phyloP scores from a whole-genome alignment of 2,113 vertebrate species.

The Progne subis region DNA sequence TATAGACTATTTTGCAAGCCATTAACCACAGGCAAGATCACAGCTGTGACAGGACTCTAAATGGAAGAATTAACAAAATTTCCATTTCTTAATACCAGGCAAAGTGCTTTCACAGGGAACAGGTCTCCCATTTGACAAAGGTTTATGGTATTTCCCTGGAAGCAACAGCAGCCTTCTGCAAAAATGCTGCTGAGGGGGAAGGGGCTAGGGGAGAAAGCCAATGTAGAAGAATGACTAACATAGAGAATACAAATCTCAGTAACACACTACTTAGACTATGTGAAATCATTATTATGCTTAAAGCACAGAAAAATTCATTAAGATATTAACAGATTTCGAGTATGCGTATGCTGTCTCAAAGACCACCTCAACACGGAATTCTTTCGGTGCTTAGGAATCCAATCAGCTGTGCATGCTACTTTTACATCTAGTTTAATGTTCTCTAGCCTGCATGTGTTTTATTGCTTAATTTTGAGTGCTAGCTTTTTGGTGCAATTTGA shows the following conservation, averaged over 20 bases:
- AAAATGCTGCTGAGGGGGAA: not conserved
- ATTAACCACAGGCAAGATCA: slow-evolving; percentile 22
- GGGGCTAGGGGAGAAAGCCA: not conserved
- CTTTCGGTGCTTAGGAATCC: not conserved
- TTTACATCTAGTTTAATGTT: not conserved
- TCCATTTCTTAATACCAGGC: slow-evolving; percentile 15
- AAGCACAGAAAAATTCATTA: slow-evolving; percentile 14
- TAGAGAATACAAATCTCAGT: not conserved
- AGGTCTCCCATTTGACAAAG: not conserved
- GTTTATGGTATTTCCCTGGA: not conserved
- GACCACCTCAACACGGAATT: not conserved
- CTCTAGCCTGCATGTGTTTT: not conserved
- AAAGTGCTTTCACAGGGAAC: not conserved
- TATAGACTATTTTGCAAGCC: slow-evolving; percentile 15
- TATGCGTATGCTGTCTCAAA: not conserved
- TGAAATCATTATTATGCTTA: slow-evolving; percentile 29
- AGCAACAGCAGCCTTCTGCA: not conserved
- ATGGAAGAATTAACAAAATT: slow-evolving; percentile 39
- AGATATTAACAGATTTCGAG: slow-evolving; percentile 16
- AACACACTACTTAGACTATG: not conserved
- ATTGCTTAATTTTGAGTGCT: not conserved
- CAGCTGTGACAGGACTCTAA: slow-evolving; percentile 28
- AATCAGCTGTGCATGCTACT: not conserved
- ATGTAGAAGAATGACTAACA: not conserved
- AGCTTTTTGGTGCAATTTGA: not conserved